Evolutionary conservation across 2,888 invertebrate species (phyloP).

Genomic region (Petrophora chlorosata): DNA sequence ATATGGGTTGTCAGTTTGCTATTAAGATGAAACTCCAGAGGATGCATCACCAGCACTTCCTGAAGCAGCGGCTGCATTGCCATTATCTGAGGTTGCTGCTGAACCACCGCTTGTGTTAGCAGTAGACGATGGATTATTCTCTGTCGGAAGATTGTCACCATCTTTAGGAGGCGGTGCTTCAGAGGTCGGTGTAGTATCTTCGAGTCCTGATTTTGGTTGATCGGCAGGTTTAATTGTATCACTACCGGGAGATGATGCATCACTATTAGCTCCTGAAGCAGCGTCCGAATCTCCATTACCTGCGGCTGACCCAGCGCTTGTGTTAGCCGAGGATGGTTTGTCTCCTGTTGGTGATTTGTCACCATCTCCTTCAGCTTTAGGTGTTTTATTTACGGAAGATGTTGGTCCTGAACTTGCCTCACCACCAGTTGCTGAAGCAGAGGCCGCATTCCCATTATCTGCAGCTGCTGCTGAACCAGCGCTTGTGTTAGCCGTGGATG

Average conservation of each 20-base stretch:
- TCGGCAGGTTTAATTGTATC: too few species aligned
- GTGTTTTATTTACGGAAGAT: background rate
- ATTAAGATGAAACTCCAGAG: background rate
- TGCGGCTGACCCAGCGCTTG: background rate
- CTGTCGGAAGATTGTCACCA: too few species aligned
- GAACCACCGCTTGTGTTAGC: too few species aligned
- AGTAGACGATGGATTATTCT: too few species aligned
- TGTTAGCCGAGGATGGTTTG: background rate
- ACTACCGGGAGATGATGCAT: background rate
- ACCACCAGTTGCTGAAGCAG: background rate
- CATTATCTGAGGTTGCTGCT: too few species aligned
- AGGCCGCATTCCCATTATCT: background rate
- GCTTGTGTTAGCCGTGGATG: background rate
- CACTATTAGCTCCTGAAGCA: background rate
- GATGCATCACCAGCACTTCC: background rate
- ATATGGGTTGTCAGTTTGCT: background rate
- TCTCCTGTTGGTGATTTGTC: background rate
- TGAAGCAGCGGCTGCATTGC: background rate
- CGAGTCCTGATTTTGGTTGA: too few species aligned
- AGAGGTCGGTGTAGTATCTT: too few species aligned
- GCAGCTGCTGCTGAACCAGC: constrained; percentile 1
- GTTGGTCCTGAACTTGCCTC: background rate
- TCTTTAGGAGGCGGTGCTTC: too few species aligned
- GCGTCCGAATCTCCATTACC: background rate
- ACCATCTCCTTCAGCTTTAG: background rate